Evolutionary conservation across 1,140 invertebrate species (phyloP).

Genomic region (Rhizoglyphus robini): DNA sequence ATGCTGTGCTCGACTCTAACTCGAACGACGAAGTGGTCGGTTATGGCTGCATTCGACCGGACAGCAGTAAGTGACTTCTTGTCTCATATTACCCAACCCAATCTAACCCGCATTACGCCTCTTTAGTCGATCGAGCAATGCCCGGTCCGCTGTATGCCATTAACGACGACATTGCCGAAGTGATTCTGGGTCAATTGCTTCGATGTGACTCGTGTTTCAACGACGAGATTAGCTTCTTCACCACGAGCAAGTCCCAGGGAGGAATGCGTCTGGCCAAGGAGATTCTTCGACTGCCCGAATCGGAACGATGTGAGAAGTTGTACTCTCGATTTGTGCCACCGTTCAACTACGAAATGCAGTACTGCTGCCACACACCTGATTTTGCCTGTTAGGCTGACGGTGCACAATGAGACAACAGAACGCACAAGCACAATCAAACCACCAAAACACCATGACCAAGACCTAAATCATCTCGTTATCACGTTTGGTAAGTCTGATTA

Average conservation of each 20-base stretch:
- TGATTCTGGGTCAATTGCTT: not conserved
- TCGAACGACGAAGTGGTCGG: conserved; percentile 4
- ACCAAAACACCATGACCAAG: too few species aligned
- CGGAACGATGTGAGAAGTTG: conserved; percentile 3
- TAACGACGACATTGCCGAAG: not conserved
- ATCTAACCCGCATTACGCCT: not conserved
- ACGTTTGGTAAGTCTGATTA: too few species aligned
- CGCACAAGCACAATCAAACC: too few species aligned
- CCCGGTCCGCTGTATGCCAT: conserved; percentile 13
- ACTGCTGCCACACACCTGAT: conserved; percentile 13
- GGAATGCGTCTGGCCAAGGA: not conserved
- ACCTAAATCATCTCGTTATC: too few species aligned
- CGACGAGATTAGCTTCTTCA: not conserved
- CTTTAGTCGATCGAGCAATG: conserved; percentile 8
- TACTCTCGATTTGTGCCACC: conserved; percentile 6
- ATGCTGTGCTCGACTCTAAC: not conserved
- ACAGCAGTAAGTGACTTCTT: not conserved
- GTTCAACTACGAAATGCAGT: not conserved
- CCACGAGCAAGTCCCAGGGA: not conserved
- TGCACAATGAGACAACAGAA: too few species aligned
- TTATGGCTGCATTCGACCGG: conserved; percentile 18
- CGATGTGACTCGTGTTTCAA: not conserved
- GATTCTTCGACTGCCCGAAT: not conserved
- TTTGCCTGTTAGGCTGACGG: conserved; percentile 8
- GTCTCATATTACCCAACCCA: not conserved